These are phyloP conservation scores for Bombus pyrosoma DNA, from an alignment of 1,140 invertebrate species.

Conservation along the genomic window DNA sequence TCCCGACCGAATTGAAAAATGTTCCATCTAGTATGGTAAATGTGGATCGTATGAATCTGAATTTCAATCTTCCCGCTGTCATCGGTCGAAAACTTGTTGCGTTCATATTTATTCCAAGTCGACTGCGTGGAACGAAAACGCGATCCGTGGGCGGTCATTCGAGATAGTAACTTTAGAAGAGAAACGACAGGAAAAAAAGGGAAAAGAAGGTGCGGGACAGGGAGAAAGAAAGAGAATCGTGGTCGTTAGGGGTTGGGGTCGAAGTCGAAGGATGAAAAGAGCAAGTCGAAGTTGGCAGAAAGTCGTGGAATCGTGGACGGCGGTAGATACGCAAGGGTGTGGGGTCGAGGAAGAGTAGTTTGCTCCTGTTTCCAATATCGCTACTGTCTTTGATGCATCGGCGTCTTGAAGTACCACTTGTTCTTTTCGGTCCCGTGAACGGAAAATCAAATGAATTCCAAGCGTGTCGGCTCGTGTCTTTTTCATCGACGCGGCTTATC, in stretches of 20 bases:
- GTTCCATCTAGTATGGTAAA: background rate
- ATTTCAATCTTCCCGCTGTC: background rate
- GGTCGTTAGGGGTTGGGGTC: background rate
- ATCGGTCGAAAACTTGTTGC: slow-evolving; percentile 43
- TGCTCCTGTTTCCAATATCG: slow-evolving; percentile 72
- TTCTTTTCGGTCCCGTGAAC: slow-evolving; percentile 59
- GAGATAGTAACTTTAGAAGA: background rate
- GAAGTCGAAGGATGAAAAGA: slow-evolving; percentile 46
- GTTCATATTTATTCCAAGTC: slow-evolving; percentile 14
- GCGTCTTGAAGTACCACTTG: slow-evolving; percentile 66
- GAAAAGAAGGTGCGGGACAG: too few species aligned
- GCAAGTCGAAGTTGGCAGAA: slow-evolving; percentile 59
- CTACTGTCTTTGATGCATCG: slow-evolving; percentile 72
- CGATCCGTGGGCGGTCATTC: slow-evolving; percentile 10
- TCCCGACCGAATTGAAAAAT: background rate
- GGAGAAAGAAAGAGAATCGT: background rate
- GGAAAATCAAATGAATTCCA: slow-evolving; percentile 60
- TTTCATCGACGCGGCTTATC: slow-evolving; percentile 35
- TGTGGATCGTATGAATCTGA: background rate
- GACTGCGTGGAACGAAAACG: slow-evolving; percentile 1
- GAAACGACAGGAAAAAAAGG: background rate
- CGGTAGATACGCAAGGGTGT: background rate
- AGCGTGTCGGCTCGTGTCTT: slow-evolving; percentile 38
- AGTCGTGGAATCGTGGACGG: slow-evolving; percentile 52
- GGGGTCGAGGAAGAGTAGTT: slow-evolving; percentile 56